Percentiles rank a stretch among this genome's conserved stretches.
Evolutionary conservation across 2,888 invertebrate genomes (phyloP).

Genomic region (Aporophyla lueneburgensis): DNA sequence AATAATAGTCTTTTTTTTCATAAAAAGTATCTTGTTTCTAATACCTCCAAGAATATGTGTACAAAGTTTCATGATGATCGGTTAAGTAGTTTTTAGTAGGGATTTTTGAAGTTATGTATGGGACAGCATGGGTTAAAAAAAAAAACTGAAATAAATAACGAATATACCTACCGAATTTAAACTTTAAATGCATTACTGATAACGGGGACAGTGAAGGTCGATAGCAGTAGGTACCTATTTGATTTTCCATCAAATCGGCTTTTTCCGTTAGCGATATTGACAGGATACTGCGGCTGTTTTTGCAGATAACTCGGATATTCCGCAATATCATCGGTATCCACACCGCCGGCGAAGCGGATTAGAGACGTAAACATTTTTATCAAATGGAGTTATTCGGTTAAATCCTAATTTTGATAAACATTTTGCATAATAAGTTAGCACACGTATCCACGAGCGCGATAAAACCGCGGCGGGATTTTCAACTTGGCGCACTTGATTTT

Average conservation of each 20-base stretch:
- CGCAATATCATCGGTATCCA: constrained; percentile 14
- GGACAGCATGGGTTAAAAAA: too few species aligned
- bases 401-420: background rate
- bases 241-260: constrained; percentile 43
- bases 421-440: background rate
- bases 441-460: too few species aligned
- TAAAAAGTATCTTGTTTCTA: too few species aligned
- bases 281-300: constrained; percentile 39
- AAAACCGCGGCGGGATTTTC: too few species aligned
- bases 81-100: too few species aligned
- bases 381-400: background rate
- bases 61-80: too few species aligned
- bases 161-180: background rate
- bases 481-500: too few species aligned
- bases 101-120: too few species aligned
- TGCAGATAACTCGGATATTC: constrained; percentile 28
- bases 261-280: constrained; percentile 24
- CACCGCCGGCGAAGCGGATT: background rate
- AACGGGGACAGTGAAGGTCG: constrained; percentile 6
- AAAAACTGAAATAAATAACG: background rate
- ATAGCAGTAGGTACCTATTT: constrained; percentile 10
- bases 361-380: background rate
- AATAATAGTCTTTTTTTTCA: too few species aligned
- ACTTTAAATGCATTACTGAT: background rate
- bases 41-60: too few species aligned